Base-by-base conservation (phyloP, 2,888 invertebrate species). In the Barypeithes pellucidus region DNA sequence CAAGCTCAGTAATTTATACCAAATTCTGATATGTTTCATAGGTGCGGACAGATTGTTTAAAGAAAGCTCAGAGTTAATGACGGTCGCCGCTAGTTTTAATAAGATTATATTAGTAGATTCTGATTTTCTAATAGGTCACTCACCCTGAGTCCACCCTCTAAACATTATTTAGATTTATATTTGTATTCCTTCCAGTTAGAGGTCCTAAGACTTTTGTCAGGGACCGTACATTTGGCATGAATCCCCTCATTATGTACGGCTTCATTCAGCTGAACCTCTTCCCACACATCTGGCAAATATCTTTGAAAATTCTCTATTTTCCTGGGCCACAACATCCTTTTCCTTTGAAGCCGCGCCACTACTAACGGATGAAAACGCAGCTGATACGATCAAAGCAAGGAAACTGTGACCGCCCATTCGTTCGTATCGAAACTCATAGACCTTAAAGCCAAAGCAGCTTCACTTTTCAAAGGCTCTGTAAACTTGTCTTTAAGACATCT, bases 351-450 rank as follows among this genome's bases (percentile, higher is more conserved):
- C 73, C 73, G 62, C 75, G 65, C 73, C 75, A 75, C 78, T 73
- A 75, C 76, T 73, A 78, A 72, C 72, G 72, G 72, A 72, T 67
- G 72, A 72, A 67, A 72, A 73, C 73, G 57, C 61, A 24, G 62
- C 54, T 62, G 62, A 77, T 75, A 76, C 76, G 80, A 79, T 80
- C 80, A 80, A 80, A 80, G 79, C 73, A 73, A 65, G 43, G 74
- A 73, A 72, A 75, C 74, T 75, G 75, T 75, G 76, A 76, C 75
- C 75, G 72, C 69, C 73, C 73, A 75, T 75, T 79, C 78, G 76
- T 70, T 78, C 78, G 79, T 75, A 72, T 79, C 77, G 76, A 77
- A 79, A 75, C 75, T 78, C 73, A 66, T 75, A 77, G 74, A 73
- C 62, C 62, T 71, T 70, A 67, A 74, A 74, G 74, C 62, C 67